These are phyloP conservation scores for Psephotus haematonotus DNA, from an alignment of 2,113 vertebrate genomes.

Conservation along the genomic window DNA sequence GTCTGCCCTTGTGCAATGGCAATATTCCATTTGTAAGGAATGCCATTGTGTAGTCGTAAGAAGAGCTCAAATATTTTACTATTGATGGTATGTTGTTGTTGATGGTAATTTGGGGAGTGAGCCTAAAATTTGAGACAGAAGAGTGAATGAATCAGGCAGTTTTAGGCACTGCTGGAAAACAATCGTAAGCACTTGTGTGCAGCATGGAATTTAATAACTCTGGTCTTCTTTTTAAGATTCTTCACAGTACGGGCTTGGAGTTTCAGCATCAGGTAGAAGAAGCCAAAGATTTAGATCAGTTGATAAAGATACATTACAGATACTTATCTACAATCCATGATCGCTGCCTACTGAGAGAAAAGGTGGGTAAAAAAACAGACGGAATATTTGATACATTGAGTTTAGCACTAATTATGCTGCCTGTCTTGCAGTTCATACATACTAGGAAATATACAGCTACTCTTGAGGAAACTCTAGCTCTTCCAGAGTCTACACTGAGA, in stretches of 20 bases:
- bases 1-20: background rate
- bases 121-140: background rate
- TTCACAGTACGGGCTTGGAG: conserved; percentile 96
- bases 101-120: background rate
- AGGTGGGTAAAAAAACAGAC: conserved; percentile 74
- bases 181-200: background rate
- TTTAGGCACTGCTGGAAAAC: background rate
- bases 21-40: background rate
- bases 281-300: conserved; percentile 96
- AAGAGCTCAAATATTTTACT: background rate
- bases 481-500: background rate
- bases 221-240: conserved; percentile 81
- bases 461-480: background rate
- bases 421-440: background rate
- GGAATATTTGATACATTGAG: background rate
- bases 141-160: background rate
- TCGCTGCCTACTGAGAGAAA: conserved; percentile 93
- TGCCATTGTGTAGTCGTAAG: background rate
- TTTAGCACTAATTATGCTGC: background rate
- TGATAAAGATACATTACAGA: conserved; percentile 98
- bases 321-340: conserved; percentile 97
- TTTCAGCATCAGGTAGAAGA: conserved; percentile 98
- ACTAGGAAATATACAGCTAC: background rate
- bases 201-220: background rate
- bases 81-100: background rate